Base-by-base conservation (phyloP, 2,797 vertebrate species). In the Alca torda region DNA sequence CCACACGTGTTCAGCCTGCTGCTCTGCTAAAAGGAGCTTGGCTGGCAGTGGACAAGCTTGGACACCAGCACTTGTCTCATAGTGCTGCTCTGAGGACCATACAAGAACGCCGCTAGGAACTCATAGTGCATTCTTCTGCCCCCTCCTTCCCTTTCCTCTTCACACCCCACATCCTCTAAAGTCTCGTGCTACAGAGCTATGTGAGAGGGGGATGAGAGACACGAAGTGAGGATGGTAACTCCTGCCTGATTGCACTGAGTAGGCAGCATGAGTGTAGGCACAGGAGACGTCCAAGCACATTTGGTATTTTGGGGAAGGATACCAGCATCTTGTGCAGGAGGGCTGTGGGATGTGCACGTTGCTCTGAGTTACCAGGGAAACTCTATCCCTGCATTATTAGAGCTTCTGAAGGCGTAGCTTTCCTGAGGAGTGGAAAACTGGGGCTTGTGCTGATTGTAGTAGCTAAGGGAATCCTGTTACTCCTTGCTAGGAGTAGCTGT, bases 341-440 rank as follows among this genome's bases (percentile, higher is more conserved):
- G 84, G 69, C 51, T 92, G 95, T 96, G 82, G 95, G 94, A 89
- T 91, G 92, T 70, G 30, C 8, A 9, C 56, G 35, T 77, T 69
- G 61, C 74, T 89, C 82, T 65, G 68, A 95, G 90, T 95, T 93
- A 84, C 88, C 84, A 96, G 73, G 93, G 91, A 87, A 96, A 91
- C 90, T 67, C 80, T 96, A 39, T 68, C 69, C 65, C 45, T 95
- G 90, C 84, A n/a, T 87, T 95, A 87, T 84, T 89, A 89, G 60
- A 90, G 94, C 67, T 92, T 94, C 93, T 92, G 93, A 88, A 93
- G 88, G 72, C 57, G 7, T 91, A 85, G 94, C 90, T 87, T 96
- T 96, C 83, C 87, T 90, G 76, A 89, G 86, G 82, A 91, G 84
- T 76, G 63, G 82, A 93, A 96, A 93, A 87, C 45, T 0, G 0